These are phyloP conservation scores for Engystomops pustulosus DNA, from an alignment of 2,113 vertebrate species.

Conservation along the genomic window DNA sequence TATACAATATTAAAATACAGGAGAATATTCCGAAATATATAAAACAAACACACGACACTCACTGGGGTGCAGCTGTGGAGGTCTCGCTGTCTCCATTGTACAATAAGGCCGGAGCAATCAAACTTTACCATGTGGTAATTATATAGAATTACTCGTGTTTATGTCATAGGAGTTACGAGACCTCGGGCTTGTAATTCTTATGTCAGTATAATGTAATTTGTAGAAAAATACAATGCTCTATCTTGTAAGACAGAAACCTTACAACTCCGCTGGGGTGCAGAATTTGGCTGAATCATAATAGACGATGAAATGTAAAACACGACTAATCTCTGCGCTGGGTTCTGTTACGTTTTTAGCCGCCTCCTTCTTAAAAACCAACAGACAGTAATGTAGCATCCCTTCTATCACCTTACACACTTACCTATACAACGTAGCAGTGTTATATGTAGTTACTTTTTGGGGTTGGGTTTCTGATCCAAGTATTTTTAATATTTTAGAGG, in stretches of 20 bases:
- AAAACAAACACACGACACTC: slow-evolving; percentile 29
- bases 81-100: background rate
- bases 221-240: background rate
- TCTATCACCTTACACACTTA: background rate
- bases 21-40: background rate
- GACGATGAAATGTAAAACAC: background rate
- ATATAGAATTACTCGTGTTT: background rate
- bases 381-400: background rate
- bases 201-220: slow-evolving; percentile 8
- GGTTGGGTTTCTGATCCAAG: no score
- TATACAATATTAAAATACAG: background rate
- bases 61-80: background rate
- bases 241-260: background rate
- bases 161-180: background rate
- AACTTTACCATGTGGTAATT: slow-evolving; percentile 9
- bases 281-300: background rate
- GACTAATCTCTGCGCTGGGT: background rate
- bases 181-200: slow-evolving; percentile 11
- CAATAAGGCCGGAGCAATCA: background rate
- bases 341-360: background rate
- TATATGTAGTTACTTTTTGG: no score
- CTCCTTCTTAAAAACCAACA: background rate
- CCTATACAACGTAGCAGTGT: background rate
- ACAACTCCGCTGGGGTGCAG: background rate
- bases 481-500: no score